A percentile compares a stretch with the other conserved stretches of the same genome.
Evolutionary conservation across 2,888 invertebrate genomes (phyloP).

Genomic region (Mesopsocus fuscifrons): DNA sequence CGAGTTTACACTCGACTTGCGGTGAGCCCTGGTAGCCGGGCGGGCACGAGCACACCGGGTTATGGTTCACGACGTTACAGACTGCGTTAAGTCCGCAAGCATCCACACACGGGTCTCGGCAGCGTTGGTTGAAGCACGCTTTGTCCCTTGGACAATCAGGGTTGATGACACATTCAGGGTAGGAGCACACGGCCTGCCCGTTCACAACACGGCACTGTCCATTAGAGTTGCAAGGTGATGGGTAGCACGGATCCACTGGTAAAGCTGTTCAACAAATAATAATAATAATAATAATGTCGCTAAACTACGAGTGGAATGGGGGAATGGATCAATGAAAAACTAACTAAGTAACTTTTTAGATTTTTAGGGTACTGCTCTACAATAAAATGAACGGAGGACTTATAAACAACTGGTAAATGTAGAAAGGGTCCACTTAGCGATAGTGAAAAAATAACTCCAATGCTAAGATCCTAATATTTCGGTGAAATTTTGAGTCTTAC

Average conservation of each 20-base stretch:
- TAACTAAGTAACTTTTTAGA: conserved; percentile 3
- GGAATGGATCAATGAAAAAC: not conserved
- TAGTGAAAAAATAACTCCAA: too few relatives aligned
- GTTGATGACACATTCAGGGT: conserved; percentile 75
- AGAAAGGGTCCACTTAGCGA: too few relatives aligned
- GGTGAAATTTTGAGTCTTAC: too few relatives aligned
- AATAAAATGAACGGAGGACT: too few relatives aligned
- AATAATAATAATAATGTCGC: not conserved
- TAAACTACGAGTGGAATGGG: conserved; percentile 18
- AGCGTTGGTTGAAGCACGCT: conserved; percentile 65
- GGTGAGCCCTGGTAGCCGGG: conserved; percentile 57
- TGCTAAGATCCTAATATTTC: too few relatives aligned
- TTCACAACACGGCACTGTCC: conserved; percentile 60
- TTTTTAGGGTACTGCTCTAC: too few relatives aligned
- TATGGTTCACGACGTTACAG: conserved; percentile 59
- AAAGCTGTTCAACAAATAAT: conserved; percentile 15
- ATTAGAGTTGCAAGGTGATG: conserved; percentile 65
- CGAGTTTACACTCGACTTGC: conserved; percentile 45
- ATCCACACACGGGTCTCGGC: conserved; percentile 63
- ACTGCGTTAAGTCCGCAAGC: conserved; percentile 71
- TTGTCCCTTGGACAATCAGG: conserved; percentile 70
- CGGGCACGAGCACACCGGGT: conserved; percentile 68
- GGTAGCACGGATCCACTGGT: conserved; percentile 53
- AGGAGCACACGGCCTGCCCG: conserved; percentile 49
- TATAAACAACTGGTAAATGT: too few relatives aligned